These are phyloP conservation scores for Brachionus rotundiformis DNA, from an alignment of 1,140 invertebrate species.

Conservation along the genomic window DNA sequence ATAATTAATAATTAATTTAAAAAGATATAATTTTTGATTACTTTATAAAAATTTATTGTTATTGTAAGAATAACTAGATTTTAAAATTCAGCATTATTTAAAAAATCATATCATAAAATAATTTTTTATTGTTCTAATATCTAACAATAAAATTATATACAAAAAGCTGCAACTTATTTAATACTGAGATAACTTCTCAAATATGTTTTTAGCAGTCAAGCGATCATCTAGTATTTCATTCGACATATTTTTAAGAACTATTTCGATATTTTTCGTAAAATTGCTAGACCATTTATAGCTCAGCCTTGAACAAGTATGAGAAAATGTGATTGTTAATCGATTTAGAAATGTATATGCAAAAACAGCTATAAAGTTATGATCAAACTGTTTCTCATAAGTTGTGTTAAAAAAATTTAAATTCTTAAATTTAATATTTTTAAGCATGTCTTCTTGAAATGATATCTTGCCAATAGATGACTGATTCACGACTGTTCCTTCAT, in stretches of 20 bases:
- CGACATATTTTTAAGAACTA: not conserved
- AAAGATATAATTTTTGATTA: too few relatives aligned
- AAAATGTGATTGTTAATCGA: not conserved
- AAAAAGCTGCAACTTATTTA: not conserved
- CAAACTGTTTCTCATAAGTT: not conserved
- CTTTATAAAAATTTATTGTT: too few relatives aligned
- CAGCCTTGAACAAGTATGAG: not conserved
- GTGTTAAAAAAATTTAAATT: constrained; percentile 15
- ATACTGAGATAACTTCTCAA: not conserved
- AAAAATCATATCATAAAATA: too few relatives aligned
- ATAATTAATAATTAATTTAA: too few relatives aligned
- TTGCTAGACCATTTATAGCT: not conserved
- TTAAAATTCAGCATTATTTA: too few relatives aligned
- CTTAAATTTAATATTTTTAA: constrained; percentile 16
- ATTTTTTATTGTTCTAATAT: not conserved
- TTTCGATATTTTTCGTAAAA: not conserved
- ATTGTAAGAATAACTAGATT: too few relatives aligned
- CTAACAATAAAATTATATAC: not conserved
- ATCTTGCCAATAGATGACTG: not conserved
- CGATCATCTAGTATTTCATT: not conserved
- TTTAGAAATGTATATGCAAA: constrained; percentile 11
- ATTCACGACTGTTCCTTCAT: not conserved
- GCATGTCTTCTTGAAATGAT: not conserved
- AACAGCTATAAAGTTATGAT: constrained; percentile 24
- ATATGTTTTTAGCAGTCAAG: not conserved